These are phyloP conservation scores for Poecilus cupreus DNA, from an alignment of 2,888 invertebrate genomes.

Conservation along the genomic window DNA sequence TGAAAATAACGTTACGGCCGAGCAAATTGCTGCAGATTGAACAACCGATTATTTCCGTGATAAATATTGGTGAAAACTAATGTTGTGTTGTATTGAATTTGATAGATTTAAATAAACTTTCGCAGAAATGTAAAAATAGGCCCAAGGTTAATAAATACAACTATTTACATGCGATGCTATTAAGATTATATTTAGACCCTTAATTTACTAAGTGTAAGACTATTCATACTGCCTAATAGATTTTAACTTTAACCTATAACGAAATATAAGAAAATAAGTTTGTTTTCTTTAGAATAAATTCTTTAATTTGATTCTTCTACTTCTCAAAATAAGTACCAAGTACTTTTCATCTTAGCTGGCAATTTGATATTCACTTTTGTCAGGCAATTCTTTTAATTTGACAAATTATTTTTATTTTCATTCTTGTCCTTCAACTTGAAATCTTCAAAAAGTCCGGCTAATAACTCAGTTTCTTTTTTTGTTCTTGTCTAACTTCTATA, in stretches of 20 bases:
- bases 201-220: not conserved
- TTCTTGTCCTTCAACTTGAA: too few species aligned
- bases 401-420: too few species aligned
- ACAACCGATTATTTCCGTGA: slow-evolving; percentile 19
- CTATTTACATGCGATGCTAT: slow-evolving; percentile 13
- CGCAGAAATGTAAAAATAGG: not conserved
- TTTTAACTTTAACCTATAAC: not conserved
- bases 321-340: too few species aligned
- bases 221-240: not conserved
- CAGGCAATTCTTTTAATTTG: too few species aligned
- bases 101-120: not conserved
- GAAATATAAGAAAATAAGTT: not conserved
- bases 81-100: not conserved
- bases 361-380: too few species aligned
- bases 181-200: not conserved
- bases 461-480: too few species aligned
- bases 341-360: too few species aligned
- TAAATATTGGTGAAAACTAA: slow-evolving; percentile 16
- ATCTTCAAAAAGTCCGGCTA: too few species aligned
- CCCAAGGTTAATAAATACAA: slow-evolving; percentile 12
- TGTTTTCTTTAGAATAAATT: too few species aligned
- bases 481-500: too few species aligned
- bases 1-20: not conserved
- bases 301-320: too few species aligned
- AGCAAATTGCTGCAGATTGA: not conserved